Evolutionary conservation across 1,140 invertebrate genomes (phyloP), one percentile per base, ranked within the genome.

Genomic region (Drosophila burlai): DNA sequence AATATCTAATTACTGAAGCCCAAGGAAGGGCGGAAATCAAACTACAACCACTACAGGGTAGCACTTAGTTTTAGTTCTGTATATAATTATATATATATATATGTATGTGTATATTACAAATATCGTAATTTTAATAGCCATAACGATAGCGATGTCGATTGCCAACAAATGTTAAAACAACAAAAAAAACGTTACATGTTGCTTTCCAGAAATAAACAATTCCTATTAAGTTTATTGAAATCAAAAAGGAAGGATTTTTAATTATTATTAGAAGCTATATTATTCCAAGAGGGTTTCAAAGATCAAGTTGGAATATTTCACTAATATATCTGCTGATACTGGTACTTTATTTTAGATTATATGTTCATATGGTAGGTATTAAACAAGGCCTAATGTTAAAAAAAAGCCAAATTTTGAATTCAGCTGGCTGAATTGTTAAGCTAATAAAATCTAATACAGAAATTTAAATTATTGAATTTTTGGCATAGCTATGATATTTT

Each of bases 151-250:
- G 36, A 60, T 65, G 55, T 65, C 49, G 55, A 50, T 64, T 59
- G 63, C 60, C 50, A 73, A 43, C 43, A 34, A 72, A 57, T 76
- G 60, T 58, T 40, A 24, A 55, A 38, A 11, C 16, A 24, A 24
- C 15, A 34, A 24, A 58, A 50, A 21, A 59, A 52, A 59, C 50
- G 58, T 77, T 73, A 60, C 61, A 67, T 50, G 69, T 59, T 80
- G 62, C 64, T 81, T 84, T 84, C 78, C 77, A 85, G 38, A 81
- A 84, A 84, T 85, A 84, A 84, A 84, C 57, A 84, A 84, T 84
- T 84, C 82, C 82, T 84, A 84, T 74, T 81, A 84, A 55, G 55
- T 62, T 76, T 76, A 76, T 74, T 58, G 26, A 61, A 74, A 46
- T 42, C 52, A 8, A 43, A 4, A 34, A 29, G 1, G 2, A 16